phyloP scores from a whole-genome alignment of 2,888 invertebrate genomes.

The Tachina fera region DNA sequence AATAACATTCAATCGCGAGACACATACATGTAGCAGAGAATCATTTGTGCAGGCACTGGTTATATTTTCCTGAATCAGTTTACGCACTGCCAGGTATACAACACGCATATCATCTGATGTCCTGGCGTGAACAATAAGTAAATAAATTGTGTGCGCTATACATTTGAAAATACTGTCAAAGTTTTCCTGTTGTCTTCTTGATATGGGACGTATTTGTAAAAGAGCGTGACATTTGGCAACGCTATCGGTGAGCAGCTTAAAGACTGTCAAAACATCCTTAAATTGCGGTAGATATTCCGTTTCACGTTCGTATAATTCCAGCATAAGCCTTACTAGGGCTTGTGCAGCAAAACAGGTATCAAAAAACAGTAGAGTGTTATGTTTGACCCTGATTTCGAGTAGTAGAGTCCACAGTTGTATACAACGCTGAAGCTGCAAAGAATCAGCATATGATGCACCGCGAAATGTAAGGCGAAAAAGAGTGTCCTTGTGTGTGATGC shows the following conservation, averaged over 20 bases:
- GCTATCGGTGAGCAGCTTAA: conserved; percentile 87
- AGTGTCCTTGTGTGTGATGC: conserved; percentile 93
- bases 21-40: conserved; percentile 93
- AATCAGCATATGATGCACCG: conserved; percentile 89
- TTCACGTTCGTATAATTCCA: conserved; percentile 87
- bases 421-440: conserved; percentile 90
- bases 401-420: conserved; percentile 94
- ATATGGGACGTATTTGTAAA: conserved; percentile 86
- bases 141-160: conserved; percentile 89
- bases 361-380: conserved; percentile 89
- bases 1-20: conserved; percentile 90
- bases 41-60: conserved; percentile 89
- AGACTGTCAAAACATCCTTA: conserved; percentile 88
- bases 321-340: conserved; percentile 92
- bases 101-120: conserved; percentile 83
- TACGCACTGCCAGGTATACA: conserved; percentile 83
- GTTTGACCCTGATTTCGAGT: conserved; percentile 90
- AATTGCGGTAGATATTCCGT: conserved; percentile 85
- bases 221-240: conserved; percentile 85
- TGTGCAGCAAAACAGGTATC: conserved; percentile 94
- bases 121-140: conserved; percentile 86
- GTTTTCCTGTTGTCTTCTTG: conserved; percentile 90
- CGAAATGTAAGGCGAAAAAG: conserved; percentile 90
- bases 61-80: conserved; percentile 85
- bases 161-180: conserved; percentile 92